Evolutionary conservation across 1,140 invertebrate species (phyloP), one percentile per base, ranked within the genome.

Genomic region (Tyrophagus putrescentiae): DNA sequence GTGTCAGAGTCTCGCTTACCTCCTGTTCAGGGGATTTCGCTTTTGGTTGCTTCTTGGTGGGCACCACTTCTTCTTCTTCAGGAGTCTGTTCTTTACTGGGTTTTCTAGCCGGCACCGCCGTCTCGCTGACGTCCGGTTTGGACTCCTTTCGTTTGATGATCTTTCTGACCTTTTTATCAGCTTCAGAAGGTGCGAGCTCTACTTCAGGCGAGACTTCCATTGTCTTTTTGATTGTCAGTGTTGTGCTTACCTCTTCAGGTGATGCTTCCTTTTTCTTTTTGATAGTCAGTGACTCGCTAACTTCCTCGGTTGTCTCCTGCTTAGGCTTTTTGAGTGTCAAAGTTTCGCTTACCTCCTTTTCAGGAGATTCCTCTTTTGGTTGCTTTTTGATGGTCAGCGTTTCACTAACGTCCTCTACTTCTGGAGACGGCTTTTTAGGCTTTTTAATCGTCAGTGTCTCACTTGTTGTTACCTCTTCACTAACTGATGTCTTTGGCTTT

Each of bases 171-270:
- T 23, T 52, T 52, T 52, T 60, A 64, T 67, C 53, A 4, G 62
- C 71, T 25, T 65, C 68, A 70, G 82, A 67, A 57, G 71, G 69
- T 25, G n/a, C 70, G 70, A 44, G 72, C 67, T 61, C 73, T 72
- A 41, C 71, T 63, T 65, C 68, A 42, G 64, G 23, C 31, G 69
- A 64, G n/a, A n/a, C n/a, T n/a, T n/a, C n/a, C n/a, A n/a, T n/a
- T n/a, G n/a, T n/a, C n/a, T n/a, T n/a, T n/a, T 4, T 4, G 28
- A 31, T 29, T 32, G 18, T 32, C 28, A 6, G 21, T 16, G 33
- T 23, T 45, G 4, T 45, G 21, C 9, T 23, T 11, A 45, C 9
- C 42, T 6, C 4, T 45, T 6, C 42, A 25, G 27, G 27, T 45
- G 11, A 25, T 23, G 1, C 16, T 11, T 44, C 42, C 54, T 50